phyloP scores from a whole-genome alignment of 2,113 vertebrate species.

The Sinocyclocheilus grahami region DNA sequence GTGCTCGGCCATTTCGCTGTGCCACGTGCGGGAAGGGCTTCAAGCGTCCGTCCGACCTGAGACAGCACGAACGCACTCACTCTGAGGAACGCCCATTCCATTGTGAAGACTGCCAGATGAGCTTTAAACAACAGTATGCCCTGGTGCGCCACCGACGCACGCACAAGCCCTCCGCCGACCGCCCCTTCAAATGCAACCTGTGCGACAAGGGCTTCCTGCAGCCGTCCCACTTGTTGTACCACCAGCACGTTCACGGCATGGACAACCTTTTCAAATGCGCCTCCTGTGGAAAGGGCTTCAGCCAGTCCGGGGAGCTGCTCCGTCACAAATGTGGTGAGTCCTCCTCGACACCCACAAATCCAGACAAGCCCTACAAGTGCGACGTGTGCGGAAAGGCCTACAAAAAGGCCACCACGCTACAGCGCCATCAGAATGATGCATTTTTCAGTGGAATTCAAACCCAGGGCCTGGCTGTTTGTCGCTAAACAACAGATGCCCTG shows the following conservation, averaged over 20 bases:
- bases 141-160: constrained; percentile 93
- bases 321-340: constrained; percentile 92
- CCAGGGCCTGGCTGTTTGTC: not conserved
- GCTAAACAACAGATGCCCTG: not conserved
- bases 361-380: constrained; percentile 95
- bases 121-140: constrained; percentile 96
- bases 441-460: not conserved
- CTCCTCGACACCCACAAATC: constrained; percentile 68
- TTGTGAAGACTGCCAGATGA: constrained; percentile 98
- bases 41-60: constrained; percentile 92
- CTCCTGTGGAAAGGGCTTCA: constrained; percentile 96
- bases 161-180: constrained; percentile 83
- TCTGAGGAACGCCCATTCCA: constrained; percentile 96
- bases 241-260: constrained; percentile 95
- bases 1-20: constrained; percentile 92
- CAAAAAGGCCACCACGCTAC: constrained; percentile 92
- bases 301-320: constrained; percentile 92
- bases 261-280: constrained; percentile 98
- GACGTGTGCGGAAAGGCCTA: constrained; percentile 92
- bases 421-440: constrained; percentile 87
- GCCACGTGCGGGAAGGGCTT: constrained; percentile 93
- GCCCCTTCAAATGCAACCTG: constrained; percentile 91
- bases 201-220: constrained; percentile 97
- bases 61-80: constrained; percentile 94
- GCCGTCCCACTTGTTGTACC: constrained; percentile 93